Evolutionary conservation across 2,113 vertebrate species (phyloP).

Genomic region (Electrona antarctica): DNA sequence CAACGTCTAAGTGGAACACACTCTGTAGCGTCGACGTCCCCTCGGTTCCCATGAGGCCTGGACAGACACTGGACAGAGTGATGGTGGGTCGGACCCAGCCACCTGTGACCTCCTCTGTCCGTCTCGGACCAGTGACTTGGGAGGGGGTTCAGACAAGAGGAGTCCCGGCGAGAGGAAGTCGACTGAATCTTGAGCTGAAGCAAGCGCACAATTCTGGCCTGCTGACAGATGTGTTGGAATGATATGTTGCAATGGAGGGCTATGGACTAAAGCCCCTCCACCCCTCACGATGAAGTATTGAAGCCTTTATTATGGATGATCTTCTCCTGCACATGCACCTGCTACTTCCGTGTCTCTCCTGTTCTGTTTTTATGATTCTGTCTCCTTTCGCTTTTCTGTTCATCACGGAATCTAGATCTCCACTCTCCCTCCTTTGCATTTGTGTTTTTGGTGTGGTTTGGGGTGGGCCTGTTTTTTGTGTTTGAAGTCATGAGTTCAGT

Average conservation of each 20-base stretch:
- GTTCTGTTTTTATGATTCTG: slow-evolving; percentile 43
- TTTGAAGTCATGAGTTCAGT: slow-evolving; percentile 61
- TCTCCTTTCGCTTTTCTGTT: slow-evolving; percentile 41
- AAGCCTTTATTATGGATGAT: slow-evolving; percentile 51
- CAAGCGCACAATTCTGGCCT: slow-evolving; percentile 37
- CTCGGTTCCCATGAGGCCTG: slow-evolving; percentile 62
- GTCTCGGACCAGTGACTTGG: slow-evolving; percentile 25
- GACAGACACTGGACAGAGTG: slow-evolving; percentile 38
- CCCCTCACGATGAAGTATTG: slow-evolving; percentile 51
- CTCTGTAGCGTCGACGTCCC: slow-evolving; percentile 2
- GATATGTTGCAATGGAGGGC: slow-evolving; percentile 45
- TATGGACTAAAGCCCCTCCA: slow-evolving; percentile 29
- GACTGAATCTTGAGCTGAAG: slow-evolving; percentile 27
- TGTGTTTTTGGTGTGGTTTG: slow-evolving; percentile 72
- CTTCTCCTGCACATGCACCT: slow-evolving; percentile 55
- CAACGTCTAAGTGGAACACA: background rate
- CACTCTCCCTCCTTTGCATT: slow-evolving; percentile 18
- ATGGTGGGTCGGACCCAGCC: slow-evolving; percentile 29
- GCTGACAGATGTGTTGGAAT: slow-evolving; percentile 41
- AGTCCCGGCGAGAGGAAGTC: slow-evolving; percentile 29
- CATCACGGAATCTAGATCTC: slow-evolving; percentile 22
- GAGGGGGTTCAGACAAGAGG: slow-evolving; percentile 24
- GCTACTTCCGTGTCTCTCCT: slow-evolving; percentile 46
- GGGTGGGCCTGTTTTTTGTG: slow-evolving; percentile 64
- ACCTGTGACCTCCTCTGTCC: slow-evolving; percentile 18